Percentiles rank a stretch among this genome's conserved stretches.
Evolutionary conservation across 1,140 invertebrate species (phyloP).

Genomic region (Orussus abietinus): DNA sequence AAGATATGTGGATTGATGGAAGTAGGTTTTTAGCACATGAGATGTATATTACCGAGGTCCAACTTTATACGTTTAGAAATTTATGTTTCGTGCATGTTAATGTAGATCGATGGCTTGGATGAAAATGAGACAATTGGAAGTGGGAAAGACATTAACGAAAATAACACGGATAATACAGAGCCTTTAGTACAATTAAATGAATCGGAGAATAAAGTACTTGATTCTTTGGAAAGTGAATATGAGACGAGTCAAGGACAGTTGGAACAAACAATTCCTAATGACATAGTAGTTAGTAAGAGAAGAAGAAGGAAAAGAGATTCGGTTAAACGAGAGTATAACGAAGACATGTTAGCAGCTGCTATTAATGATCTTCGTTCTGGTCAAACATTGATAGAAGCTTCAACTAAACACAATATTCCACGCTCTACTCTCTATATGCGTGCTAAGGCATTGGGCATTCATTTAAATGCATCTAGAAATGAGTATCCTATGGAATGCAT

Average conservation of each 20-base stretch:
- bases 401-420: constrained; percentile 47
- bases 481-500: constrained; percentile 51
- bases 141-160: constrained; percentile 12
- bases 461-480: constrained; percentile 43
- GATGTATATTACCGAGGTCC: not conserved
- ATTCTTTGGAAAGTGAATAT: constrained; percentile 15
- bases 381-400: constrained; percentile 44
- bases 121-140: constrained; percentile 22
- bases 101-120: constrained; percentile 23
- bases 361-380: constrained; percentile 47
- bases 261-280: constrained; percentile 11
- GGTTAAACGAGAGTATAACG: constrained; percentile 43
- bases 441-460: constrained; percentile 47
- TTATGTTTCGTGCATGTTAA: not conserved
- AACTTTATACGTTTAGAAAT: not conserved
- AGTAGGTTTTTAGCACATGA: constrained; percentile 34
- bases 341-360: constrained; percentile 44
- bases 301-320: constrained; percentile 36
- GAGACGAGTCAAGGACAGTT: constrained; percentile 13
- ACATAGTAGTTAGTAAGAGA: constrained; percentile 24
- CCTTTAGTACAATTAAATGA: constrained; percentile 15
- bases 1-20: constrained; percentile 56
- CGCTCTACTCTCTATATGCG: constrained; percentile 52
- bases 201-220: constrained; percentile 18
- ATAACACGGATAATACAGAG: constrained; percentile 12